phyloP scores from a whole-genome alignment of 2,113 vertebrate species.

The Agelaius tricolor region DNA sequence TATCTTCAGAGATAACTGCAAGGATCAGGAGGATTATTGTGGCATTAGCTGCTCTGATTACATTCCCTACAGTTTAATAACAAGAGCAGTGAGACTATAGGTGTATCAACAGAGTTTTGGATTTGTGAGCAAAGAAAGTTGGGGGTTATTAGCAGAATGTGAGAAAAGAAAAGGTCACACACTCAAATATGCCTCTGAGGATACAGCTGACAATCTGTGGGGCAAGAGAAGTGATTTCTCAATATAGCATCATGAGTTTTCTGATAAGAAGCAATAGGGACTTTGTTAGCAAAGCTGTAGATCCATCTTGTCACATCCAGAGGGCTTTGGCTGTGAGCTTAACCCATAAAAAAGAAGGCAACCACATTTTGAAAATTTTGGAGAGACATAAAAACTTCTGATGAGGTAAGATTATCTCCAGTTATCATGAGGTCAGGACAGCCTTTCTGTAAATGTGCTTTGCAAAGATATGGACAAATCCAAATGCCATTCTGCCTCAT shows the following conservation, averaged over 20 bases:
- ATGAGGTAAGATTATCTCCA: background rate
- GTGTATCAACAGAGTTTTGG: constrained; percentile 35
- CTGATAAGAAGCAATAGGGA: background rate
- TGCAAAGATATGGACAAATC: background rate
- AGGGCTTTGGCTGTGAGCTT: background rate
- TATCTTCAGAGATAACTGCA: constrained; percentile 51
- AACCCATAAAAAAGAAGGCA: background rate
- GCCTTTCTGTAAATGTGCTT: background rate
- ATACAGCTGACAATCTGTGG: background rate
- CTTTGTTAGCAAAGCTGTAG: background rate
- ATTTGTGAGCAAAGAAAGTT: constrained; percentile 27
- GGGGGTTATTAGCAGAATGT: constrained; percentile 37
- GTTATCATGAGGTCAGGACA: background rate
- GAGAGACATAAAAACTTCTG: background rate
- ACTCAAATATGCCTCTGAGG: constrained; percentile 2
- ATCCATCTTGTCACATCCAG: constrained; percentile 5
- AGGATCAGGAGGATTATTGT: constrained; percentile 68
- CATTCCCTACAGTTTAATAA: constrained; percentile 72
- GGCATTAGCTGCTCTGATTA: constrained; percentile 74
- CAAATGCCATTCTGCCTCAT: background rate
- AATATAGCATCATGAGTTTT: background rate
- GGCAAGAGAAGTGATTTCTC: constrained; percentile 31
- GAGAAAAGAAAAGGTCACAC: constrained; percentile 41
- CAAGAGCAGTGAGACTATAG: constrained; percentile 42
- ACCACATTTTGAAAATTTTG: background rate